These are phyloP conservation scores for Camponotus fellah DNA, from an alignment of 2,888 invertebrate genomes.

Conservation along the genomic window DNA sequence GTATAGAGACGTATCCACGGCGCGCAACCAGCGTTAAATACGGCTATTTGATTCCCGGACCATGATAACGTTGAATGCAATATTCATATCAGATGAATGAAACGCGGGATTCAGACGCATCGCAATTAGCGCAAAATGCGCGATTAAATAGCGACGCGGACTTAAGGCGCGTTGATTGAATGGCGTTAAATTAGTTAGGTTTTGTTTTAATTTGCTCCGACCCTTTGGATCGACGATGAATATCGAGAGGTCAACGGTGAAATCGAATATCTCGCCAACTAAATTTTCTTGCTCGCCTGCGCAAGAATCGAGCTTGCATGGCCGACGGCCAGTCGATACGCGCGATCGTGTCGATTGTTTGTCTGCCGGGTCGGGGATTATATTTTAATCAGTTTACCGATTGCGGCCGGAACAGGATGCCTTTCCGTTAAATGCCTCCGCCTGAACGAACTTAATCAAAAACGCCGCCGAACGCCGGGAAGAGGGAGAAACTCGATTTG, in stretches of 20 bases:
- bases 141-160: slow-evolving; percentile 22
- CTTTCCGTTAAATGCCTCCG: slow-evolving; percentile 55
- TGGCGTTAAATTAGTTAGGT: slow-evolving; percentile 44
- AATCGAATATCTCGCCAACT: slow-evolving; percentile 44
- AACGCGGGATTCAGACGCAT: slow-evolving; percentile 40
- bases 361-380: slow-evolving; percentile 35
- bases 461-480: slow-evolving; percentile 27
- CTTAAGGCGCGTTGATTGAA: slow-evolving; percentile 40
- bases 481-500: slow-evolving; percentile 49
- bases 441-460: slow-evolving; percentile 46
- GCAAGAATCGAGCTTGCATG: background rate
- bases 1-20: background rate
- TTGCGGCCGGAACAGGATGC: slow-evolving; percentile 46
- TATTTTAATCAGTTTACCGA: slow-evolving; percentile 57
- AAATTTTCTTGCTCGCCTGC: slow-evolving; percentile 26
- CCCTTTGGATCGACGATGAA: slow-evolving; percentile 4
- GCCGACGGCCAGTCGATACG: slow-evolving; percentile 40
- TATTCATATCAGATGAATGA: slow-evolving; percentile 47
- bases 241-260: slow-evolving; percentile 44
- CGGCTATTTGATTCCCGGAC: slow-evolving; percentile 33
- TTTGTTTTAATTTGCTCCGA: slow-evolving; percentile 38
- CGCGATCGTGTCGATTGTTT: slow-evolving; percentile 50
- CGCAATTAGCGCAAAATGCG: slow-evolving; percentile 49
- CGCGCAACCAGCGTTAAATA: slow-evolving; percentile 21
- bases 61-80: slow-evolving; percentile 39